Evolutionary conservation across 1,140 invertebrate species (phyloP), one percentile per base, ranked within the genome.

Genomic region (Potamilus streckersoni): DNA sequence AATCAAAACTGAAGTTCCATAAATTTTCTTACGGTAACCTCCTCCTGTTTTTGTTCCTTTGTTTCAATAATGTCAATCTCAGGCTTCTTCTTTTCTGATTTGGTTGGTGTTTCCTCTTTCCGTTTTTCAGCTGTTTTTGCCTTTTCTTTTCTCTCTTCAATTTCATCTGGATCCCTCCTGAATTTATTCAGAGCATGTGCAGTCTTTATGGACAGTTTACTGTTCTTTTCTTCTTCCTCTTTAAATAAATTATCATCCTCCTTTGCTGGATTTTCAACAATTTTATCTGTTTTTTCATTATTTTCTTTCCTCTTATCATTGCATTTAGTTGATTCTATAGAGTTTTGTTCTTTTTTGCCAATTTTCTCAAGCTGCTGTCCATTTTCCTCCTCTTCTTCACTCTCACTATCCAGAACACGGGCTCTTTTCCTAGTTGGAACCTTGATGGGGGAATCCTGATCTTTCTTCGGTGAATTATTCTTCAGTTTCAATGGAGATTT

Each of bases 391-490:
- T 69, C 71, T 55, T 65, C 71, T 49, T 74, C 75, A 19, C 69
- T 73, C 59, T 76, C 80, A 60, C 62, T 58, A 27, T 79, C 76
- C 55, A 72, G 59, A n/a, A 73, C 49, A 8, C 71, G 56, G 23
- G 68, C 67, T 62, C 71, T 67, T 60, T 78, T 78, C 58, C 71
- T 73, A 16, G 71, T 60, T 19, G 71, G 76, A 12, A 62, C 74
- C 61, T 76, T 76, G n/a, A 76, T 71, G 38, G 74, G 74, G 4
- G 74, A 71, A 57, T 76, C 74, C 71, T 76, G 69, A 4, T 67
- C 19, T 57, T 76, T 76, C 19, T 63, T 67, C 14, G 69, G 74
- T 2, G 69, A 76, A 12, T 67, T 69, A 66, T 76, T 76, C 62
- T 70, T 71, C 49, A 66, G 74, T 66, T 76, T 76, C 74, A 76